These are phyloP conservation scores for Halcyon badia DNA, from an alignment of 2,797 vertebrate genomes.

Conservation along the genomic window DNA sequence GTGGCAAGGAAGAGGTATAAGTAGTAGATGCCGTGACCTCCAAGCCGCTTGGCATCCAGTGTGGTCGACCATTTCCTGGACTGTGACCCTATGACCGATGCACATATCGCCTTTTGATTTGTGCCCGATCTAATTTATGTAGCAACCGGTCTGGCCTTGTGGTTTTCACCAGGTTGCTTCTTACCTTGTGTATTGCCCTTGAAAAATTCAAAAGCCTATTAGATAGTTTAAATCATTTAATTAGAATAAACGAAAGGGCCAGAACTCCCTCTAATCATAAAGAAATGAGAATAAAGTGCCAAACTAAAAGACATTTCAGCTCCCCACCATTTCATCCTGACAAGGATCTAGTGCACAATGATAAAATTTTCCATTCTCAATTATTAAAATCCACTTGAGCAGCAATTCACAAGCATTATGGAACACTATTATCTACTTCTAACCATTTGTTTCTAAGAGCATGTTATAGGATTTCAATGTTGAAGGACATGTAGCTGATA, in stretches of 20 bases:
- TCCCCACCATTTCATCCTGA: neutral
- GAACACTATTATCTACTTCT: neutral
- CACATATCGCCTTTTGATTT: neutral
- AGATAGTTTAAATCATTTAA: neutral
- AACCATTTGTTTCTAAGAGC: neutral
- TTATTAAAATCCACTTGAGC: slow-evolving; percentile 58
- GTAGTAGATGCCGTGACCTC: neutral
- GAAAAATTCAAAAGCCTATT: slow-evolving; percentile 6
- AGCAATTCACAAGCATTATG: neutral
- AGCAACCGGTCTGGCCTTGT: neutral
- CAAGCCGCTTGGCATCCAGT: neutral
- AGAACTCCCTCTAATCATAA: neutral
- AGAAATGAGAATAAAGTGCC: neutral
- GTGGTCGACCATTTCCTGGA: neutral
- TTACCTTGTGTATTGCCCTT: neutral
- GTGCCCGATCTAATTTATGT: neutral
- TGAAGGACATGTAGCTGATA: neutral
- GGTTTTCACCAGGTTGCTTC: neutral
- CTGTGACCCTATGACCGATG: neutral
- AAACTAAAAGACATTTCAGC: neutral
- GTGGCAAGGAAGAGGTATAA: neutral
- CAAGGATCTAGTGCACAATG: neutral
- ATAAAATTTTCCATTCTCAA: slow-evolving; percentile 46
- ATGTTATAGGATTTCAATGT: neutral
- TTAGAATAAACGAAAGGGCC: neutral